These are phyloP conservation scores for Mobula birostris DNA, from an alignment of 2,113 vertebrate genomes.

Conservation along the genomic window DNA sequence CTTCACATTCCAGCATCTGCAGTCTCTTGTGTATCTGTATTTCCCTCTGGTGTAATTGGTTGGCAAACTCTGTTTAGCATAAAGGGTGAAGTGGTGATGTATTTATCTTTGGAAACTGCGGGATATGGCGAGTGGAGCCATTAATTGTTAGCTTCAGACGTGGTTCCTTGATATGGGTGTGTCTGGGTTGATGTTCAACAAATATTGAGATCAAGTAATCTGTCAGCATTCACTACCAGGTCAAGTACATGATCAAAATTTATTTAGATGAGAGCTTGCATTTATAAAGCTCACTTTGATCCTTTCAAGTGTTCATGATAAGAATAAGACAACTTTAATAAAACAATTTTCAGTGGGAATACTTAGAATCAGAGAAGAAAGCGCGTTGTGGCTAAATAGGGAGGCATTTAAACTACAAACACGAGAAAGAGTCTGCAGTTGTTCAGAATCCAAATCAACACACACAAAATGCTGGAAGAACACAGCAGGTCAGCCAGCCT, in stretches of 20 bases:
- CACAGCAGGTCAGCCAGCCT: too few relatives aligned
- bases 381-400: too few relatives aligned
- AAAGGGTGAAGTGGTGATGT: background rate
- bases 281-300: too few relatives aligned
- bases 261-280: too few relatives aligned
- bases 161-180: background rate
- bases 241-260: background rate
- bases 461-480: too few relatives aligned
- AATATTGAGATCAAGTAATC: background rate
- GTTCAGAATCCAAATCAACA: too few relatives aligned
- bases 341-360: background rate
- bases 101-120: background rate
- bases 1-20: too few relatives aligned
- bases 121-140: background rate
- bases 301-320: too few relatives aligned
- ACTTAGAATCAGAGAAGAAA: background rate
- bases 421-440: too few relatives aligned
- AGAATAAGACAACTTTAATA: too few relatives aligned
- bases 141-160: background rate
- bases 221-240: background rate
- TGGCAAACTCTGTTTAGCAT: background rate
- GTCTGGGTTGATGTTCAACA: background rate
- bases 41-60: background rate
- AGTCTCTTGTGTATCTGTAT: too few relatives aligned
- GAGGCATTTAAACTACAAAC: too few relatives aligned